Conservation (phyloP, 2,113 vertebrate genomes). For the Dryoscopus gambensis region DNA sequence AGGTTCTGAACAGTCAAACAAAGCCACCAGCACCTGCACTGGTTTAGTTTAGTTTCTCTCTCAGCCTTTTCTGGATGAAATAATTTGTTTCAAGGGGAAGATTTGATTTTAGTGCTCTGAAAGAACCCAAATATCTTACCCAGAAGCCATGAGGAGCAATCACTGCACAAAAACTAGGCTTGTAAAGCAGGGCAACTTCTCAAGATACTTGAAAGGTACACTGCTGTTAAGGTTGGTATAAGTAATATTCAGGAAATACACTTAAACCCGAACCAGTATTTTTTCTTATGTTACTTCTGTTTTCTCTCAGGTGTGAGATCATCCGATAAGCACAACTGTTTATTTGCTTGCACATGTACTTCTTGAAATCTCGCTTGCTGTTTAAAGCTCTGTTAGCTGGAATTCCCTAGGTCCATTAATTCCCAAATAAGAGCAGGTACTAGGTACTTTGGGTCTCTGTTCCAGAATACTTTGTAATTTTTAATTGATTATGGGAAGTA, state of each 20-base stretch:
- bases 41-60: background rate
- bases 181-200: background rate
- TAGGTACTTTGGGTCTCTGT: background rate
- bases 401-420: background rate
- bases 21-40: background rate
- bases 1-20: background rate
- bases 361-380: background rate
- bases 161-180: background rate
- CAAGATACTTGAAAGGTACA: background rate
- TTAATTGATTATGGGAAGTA: background rate
- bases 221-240: background rate
- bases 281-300: background rate
- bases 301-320: background rate
- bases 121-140: background rate
- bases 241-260: background rate
- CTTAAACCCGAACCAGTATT: background rate
- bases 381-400: background rate
- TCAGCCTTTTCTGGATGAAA: background rate
- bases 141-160: background rate
- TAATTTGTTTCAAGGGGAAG: background rate
- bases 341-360: background rate
- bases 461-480: background rate
- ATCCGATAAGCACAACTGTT: background rate
- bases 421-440: background rate
- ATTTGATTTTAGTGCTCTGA: background rate